Evolutionary conservation across 1,140 invertebrate genomes (phyloP), one percentile per base, ranked within the genome.

Genomic region (Ctenoplectra terminalis): DNA sequence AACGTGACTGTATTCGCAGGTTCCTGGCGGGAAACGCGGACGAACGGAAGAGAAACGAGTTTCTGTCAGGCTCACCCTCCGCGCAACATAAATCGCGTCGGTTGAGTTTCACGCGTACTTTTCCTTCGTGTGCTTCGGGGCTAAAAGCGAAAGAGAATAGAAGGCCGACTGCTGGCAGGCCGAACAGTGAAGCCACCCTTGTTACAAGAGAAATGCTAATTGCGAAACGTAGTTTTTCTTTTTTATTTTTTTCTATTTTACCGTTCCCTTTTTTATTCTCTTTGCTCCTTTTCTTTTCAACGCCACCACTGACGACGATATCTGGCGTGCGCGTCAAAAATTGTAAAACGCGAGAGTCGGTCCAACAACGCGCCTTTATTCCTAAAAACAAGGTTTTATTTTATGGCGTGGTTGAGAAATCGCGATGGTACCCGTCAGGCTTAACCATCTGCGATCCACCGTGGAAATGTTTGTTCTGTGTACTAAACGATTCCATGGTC

Each of bases 61-160:
- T 81, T 84, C 75, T 80, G 85, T 82, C 83, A 71, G 64, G 54
- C 60, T 86, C 81, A 74, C 86, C 63, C 77, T 85, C 61, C 75
- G 71, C 71, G 31, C 69, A 72, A 70, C 63, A 89, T 83, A 90
- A 90, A 90, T 91, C 84, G 83, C 84, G 80, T 70, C 70, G 82
- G 67, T 79, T 50, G 76, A 79, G 67, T 71, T 72, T 72, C 76
- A 61, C 67, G 67, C 67, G 67, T 50, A 40, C 43, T 61, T 79
- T 79, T 79, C 67, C 67, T 70, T 34, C 75, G 52, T 50, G 43
- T 9, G 76, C 56, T 50, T 63, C 34, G 40, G 23, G 48, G n/a
- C 34, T 34, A 48, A 71, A 61, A 60, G 43, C 43, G 29, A 71
- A 50, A 48, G 66, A 70, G 76, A 61, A 61, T 9, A 17, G 15